A percentile compares a stretch with the other conserved stretches of the same genome.
Conservation (phyloP, 2,888 invertebrate species). For the Mesorhabditis sp. region DNA sequence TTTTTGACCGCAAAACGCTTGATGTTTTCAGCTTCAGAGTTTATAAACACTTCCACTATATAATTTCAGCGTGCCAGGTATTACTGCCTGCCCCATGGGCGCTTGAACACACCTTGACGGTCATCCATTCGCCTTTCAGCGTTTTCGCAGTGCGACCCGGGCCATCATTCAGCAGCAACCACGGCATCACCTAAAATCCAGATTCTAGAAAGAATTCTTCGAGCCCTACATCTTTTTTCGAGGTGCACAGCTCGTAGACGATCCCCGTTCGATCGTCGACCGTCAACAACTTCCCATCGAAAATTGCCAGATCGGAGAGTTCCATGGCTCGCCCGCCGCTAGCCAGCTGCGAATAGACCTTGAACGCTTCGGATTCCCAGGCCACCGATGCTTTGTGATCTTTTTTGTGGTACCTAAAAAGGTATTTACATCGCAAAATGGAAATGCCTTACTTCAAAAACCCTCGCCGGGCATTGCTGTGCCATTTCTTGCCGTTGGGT, state of each 20-base stretch:
- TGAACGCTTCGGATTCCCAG: conserved; percentile 38
- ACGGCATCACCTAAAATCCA: conserved; percentile 57
- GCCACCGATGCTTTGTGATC: conserved; percentile 9
- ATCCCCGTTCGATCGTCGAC: conserved; percentile 90
- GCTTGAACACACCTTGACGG: conserved; percentile 70
- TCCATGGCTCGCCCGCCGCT: conserved; percentile 84
- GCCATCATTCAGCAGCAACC: conserved; percentile 79
- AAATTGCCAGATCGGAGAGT: conserved; percentile 85
- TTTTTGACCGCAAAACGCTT: no score
- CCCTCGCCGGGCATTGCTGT: conserved; percentile 79
- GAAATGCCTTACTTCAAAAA: conserved; percentile 67
- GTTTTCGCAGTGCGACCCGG: conserved; percentile 71
- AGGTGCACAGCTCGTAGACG: conserved; percentile 32
- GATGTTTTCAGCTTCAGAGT: no score
- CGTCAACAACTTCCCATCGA: conserved; percentile 80
- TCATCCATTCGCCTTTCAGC: conserved; percentile 95
- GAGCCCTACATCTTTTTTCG: no score
- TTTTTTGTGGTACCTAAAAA: conserved; percentile 11
- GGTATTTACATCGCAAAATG: not conserved
- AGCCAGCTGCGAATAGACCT: conserved; percentile 12
- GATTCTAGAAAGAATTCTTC: not conserved
- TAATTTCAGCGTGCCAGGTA: no score
- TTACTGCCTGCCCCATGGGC: not conserved
- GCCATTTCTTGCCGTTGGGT: conserved; percentile 69
- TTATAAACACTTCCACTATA: no score